These are phyloP conservation scores for Steatocranus sp. DNA, from an alignment of 2,797 vertebrate species.

Conservation along the genomic window DNA sequence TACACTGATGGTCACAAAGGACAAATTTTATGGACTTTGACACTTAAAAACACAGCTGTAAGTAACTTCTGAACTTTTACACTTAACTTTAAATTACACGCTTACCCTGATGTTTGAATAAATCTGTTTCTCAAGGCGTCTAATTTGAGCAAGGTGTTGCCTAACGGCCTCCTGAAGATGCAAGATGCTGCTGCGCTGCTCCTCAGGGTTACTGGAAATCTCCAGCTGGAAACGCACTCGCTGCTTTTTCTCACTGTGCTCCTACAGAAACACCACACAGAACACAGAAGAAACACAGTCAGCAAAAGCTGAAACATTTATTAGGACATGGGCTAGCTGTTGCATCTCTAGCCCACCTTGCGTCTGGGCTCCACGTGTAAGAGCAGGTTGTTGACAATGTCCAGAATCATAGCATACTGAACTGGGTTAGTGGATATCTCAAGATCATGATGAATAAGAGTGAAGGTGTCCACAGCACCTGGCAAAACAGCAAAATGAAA, in stretches of 20 bases:
- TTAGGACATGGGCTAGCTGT: neutral
- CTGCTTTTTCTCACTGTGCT: conserved; percentile 99
- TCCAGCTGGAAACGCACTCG: conserved; percentile 97
- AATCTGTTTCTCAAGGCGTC: conserved; percentile 95
- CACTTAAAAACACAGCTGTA: neutral
- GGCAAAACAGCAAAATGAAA: neutral
- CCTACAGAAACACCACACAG: conserved; percentile 66
- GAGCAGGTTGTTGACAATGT: conserved; percentile 96
- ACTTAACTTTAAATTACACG: neutral
- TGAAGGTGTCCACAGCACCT: conserved; percentile 98
- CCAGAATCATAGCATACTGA: conserved; percentile 99
- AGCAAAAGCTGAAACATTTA: neutral
- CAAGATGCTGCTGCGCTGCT: conserved; percentile 96
- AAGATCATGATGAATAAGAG: conserved; percentile 95
- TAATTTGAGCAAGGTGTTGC: conserved; percentile 92
- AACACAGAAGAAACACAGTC: neutral
- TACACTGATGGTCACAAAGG: neutral
- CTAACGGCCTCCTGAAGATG: conserved; percentile 95
- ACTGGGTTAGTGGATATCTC: conserved; percentile 98
- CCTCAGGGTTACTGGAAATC: conserved; percentile 97
- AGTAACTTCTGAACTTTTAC: neutral
- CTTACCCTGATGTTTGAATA: conserved; percentile 93
- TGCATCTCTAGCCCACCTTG: conserved; percentile 76
- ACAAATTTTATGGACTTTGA: neutral
- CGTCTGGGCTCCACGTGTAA: conserved; percentile 95